phyloP scores from a whole-genome alignment of 2,888 invertebrate species.

The Drosophila pseudotalamancana region DNA sequence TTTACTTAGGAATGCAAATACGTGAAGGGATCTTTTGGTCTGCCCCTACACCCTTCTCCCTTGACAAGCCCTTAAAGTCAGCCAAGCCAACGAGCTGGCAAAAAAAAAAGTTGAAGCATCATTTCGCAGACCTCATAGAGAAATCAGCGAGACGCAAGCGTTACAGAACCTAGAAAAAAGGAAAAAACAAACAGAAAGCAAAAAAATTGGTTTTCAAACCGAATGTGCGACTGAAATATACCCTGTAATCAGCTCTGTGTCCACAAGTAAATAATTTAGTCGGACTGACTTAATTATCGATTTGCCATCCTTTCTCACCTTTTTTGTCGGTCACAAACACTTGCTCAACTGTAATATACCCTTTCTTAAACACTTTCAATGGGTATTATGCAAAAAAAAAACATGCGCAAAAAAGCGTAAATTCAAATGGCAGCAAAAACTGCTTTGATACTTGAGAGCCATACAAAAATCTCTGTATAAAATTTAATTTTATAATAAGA shows the following conservation, averaged over 20 bases:
- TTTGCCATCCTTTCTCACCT: too few relatives aligned
- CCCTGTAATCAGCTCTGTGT: not conserved
- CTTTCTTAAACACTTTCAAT: not conserved
- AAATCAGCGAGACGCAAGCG: conserved; percentile 42
- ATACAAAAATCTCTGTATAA: conserved; percentile 30
- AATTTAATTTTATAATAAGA: conserved; percentile 35
- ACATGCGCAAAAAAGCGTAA: conserved; percentile 15
- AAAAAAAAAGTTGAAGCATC: conserved; percentile 46
- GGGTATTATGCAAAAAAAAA: not conserved
- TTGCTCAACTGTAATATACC: not conserved
- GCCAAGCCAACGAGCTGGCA: conserved; percentile 6
- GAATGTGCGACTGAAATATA: not conserved
- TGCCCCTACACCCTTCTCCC: not conserved
- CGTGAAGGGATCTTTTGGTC: not conserved
- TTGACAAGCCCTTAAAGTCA: not conserved
- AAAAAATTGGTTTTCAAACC: not conserved
- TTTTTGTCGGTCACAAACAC: too few relatives aligned
- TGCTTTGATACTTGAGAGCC: conserved; percentile 21
- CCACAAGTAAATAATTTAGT: too few relatives aligned
- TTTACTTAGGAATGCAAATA: conserved; percentile 11
- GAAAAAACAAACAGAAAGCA: conserved; percentile 4
- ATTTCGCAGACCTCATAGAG: conserved; percentile 33
- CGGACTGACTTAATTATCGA: too few relatives aligned
- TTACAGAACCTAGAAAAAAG: conserved; percentile 16
- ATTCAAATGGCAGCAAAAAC: not conserved